phyloP scores from a whole-genome alignment of 2,888 invertebrate species.

The Poecilobothrus nobilitatus region DNA sequence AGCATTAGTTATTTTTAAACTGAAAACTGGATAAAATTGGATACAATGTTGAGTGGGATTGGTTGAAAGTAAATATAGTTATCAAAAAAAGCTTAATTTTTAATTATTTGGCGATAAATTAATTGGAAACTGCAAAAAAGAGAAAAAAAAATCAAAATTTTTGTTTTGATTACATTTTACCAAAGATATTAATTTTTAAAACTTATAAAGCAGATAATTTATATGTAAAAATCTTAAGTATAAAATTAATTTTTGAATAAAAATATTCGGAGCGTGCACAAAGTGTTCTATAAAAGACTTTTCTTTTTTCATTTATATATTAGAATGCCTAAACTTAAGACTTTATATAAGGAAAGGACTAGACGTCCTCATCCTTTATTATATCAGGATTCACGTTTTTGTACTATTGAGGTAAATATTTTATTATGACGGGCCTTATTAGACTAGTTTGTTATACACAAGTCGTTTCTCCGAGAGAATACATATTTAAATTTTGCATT shows the following conservation, averaged over 20 bases:
- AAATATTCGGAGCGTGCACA: neutral
- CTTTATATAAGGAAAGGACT: conserved; percentile 20
- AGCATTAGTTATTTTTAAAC: too few species aligned
- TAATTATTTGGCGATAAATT: neutral
- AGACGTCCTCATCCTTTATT: conserved; percentile 22
- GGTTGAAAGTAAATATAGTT: neutral
- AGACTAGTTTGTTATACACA: too few species aligned
- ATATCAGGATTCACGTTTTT: conserved; percentile 20
- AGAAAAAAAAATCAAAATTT: neutral
- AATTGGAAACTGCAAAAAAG: neutral
- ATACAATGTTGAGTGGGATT: too few species aligned
- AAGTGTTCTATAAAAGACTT: neutral
- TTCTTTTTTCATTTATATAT: neutral
- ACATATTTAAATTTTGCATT: too few species aligned
- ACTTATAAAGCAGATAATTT: neutral
- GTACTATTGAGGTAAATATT: conserved; percentile 21
- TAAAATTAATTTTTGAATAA: neutral
- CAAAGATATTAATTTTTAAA: too few species aligned
- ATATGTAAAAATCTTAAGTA: neutral
- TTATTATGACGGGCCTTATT: too few species aligned
- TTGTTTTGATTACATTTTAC: neutral
- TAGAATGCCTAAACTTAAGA: conserved; percentile 17
- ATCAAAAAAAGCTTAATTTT: neutral
- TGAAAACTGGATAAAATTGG: too few species aligned
- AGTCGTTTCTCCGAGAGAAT: too few species aligned